Percentiles rank a stretch among this genome's conserved stretches.
These are phyloP conservation scores for Microcebus lehilahytsara DNA, from an alignment of 2,113 vertebrate genomes.

Conservation along the genomic window DNA sequence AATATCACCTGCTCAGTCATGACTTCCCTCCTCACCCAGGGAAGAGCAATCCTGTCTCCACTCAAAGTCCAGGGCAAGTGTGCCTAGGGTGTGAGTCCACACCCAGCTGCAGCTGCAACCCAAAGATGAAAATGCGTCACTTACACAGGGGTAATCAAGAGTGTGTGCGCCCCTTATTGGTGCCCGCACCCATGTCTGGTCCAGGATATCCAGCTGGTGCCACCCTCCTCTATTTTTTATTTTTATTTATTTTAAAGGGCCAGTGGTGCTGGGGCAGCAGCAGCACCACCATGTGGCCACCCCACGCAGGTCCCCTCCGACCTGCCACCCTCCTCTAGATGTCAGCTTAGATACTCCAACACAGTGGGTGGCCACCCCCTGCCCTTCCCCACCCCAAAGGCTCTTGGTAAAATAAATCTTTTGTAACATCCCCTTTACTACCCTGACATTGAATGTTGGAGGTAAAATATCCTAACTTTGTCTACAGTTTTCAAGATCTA, in stretches of 20 bases:
- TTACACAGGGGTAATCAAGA: neutral
- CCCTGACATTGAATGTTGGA: neutral
- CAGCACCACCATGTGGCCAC: too few relatives aligned
- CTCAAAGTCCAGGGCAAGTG: neutral
- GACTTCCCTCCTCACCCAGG: neutral
- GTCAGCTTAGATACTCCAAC: neutral
- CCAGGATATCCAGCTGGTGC: neutral
- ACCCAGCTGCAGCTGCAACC: neutral
- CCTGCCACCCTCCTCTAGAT: too few relatives aligned
- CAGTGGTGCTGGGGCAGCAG: too few relatives aligned
- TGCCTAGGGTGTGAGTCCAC: neutral
- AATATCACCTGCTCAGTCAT: neutral
- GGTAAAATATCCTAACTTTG: neutral
- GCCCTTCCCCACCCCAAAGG: neutral
- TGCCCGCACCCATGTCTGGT: neutral
- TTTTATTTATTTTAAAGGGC: too few relatives aligned
- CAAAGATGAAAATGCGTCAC: neutral
- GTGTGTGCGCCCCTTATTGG: neutral
- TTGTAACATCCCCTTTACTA: neutral
- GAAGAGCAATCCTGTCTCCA: neutral
- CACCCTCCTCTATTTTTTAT: neutral
- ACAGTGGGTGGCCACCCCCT: neutral
- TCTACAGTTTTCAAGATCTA: neutral
- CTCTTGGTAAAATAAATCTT: neutral
- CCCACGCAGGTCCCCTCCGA: too few relatives aligned